phyloP scores from a whole-genome alignment of 2,888 invertebrate species.

The Lomographa bimaculata region DNA sequence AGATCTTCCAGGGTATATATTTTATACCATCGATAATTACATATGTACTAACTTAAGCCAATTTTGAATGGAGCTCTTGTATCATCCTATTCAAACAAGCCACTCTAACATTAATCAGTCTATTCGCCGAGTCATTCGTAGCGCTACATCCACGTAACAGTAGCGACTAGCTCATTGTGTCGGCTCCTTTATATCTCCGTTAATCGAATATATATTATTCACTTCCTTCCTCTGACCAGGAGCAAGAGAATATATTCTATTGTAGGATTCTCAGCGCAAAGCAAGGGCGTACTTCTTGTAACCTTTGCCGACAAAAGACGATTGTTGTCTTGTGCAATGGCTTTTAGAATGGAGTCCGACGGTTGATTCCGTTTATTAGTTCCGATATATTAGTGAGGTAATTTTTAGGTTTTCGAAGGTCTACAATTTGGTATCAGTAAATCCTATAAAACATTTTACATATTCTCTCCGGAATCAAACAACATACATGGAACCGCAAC shows the following conservation, averaged over 20 bases:
- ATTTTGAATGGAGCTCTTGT: too few species aligned
- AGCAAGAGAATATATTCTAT: conserved; percentile 43
- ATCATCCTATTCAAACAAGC: conserved; percentile 31
- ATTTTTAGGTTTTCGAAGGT: too few species aligned
- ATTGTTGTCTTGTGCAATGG: conserved; percentile 35
- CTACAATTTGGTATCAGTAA: too few species aligned
- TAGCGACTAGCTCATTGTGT: conserved; percentile 39
- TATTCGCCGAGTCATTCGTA: conserved; percentile 35
- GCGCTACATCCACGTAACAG: conserved; percentile 44
- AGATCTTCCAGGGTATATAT: too few species aligned
- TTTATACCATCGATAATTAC: too few species aligned
- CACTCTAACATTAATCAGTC: conserved; percentile 18
- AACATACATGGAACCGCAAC: too few species aligned
- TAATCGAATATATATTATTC: conserved; percentile 71
- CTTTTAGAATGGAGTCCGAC: neutral
- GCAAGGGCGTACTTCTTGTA: conserved; percentile 48
- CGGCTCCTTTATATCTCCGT: conserved; percentile 47
- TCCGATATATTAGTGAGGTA: too few species aligned
- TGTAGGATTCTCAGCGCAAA: conserved; percentile 34
- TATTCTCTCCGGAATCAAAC: too few species aligned
- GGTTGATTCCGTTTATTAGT: conserved; percentile 3
- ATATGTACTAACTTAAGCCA: too few species aligned
- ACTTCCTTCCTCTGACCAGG: conserved; percentile 61
- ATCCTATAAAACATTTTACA: too few species aligned
- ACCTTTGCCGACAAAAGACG: conserved; percentile 42